These are phyloP conservation scores for Carcina quercana DNA, from an alignment of 2,888 invertebrate species.

Conservation along the genomic window DNA sequence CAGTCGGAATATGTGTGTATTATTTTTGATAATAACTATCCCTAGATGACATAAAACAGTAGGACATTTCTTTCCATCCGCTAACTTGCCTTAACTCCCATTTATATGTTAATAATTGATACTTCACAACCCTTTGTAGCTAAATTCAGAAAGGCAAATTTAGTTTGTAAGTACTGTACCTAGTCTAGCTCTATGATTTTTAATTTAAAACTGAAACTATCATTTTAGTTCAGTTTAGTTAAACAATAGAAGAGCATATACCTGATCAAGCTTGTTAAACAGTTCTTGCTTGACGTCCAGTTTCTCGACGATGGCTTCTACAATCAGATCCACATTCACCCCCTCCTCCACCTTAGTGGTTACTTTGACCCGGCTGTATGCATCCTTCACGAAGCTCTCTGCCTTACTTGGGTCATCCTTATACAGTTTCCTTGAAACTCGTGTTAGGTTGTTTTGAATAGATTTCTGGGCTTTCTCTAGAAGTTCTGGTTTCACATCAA, in stretches of 20 bases:
- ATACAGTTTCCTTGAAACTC: conserved; percentile 87
- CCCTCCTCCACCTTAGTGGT: conserved; percentile 76
- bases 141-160: too few relatives aligned
- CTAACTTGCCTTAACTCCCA: too few relatives aligned
- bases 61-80: too few relatives aligned
- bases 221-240: too few relatives aligned
- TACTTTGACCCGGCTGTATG: conserved; percentile 68
- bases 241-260: conserved; percentile 44
- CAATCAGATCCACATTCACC: conserved; percentile 82
- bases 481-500: conserved; percentile 83
- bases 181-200: too few relatives aligned
- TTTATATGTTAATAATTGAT: too few relatives aligned
- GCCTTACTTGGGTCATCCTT: conserved; percentile 79
- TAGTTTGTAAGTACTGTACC: too few relatives aligned
- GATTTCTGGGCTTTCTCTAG: conserved; percentile 81
- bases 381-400: conserved; percentile 78
- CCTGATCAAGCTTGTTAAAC: conserved; percentile 82
- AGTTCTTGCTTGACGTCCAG: conserved; percentile 84
- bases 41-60: too few relatives aligned
- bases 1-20: too few relatives aligned
- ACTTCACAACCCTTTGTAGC: too few relatives aligned
- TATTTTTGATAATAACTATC: too few relatives aligned
- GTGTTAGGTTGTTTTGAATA: conserved; percentile 80
- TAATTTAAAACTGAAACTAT: too few relatives aligned
- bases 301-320: conserved; percentile 93